Evolutionary conservation across 2,888 invertebrate species (phyloP).

Genomic region (Druceiella hillmani): DNA sequence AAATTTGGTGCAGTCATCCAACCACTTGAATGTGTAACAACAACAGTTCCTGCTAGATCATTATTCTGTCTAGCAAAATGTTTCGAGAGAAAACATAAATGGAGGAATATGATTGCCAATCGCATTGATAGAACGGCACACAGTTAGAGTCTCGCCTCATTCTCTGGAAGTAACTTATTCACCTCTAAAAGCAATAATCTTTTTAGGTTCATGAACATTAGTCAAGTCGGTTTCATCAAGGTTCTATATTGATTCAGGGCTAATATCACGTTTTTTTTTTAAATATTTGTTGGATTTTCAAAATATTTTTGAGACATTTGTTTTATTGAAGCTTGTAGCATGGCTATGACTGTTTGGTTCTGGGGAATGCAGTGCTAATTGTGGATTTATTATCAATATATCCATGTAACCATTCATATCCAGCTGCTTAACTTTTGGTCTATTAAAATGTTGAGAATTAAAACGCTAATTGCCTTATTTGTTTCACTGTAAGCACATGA

Average conservation of each 20-base stretch:
- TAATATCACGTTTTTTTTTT: conserved; percentile 24
- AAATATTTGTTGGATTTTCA: conserved; percentile 15
- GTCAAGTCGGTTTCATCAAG: conserved; percentile 31
- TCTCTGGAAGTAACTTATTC: conserved; percentile 31
- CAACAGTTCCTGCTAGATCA: conserved; percentile 30
- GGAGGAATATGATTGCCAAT: conserved; percentile 31
- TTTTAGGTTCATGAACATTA: too few relatives aligned
- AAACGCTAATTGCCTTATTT: conserved; percentile 25
- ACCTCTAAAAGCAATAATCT: conserved; percentile 30
- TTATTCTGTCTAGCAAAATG: conserved; percentile 29
- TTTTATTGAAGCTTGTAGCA: conserved; percentile 1
- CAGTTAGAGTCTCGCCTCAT: conserved; percentile 30
- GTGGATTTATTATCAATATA: conserved; percentile 19
- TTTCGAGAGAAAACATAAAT: conserved; percentile 32
- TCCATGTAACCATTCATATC: conserved; percentile 18
- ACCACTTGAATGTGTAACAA: conserved; percentile 27
- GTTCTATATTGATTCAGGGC: conserved; percentile 20
- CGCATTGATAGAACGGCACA: conserved; percentile 29
- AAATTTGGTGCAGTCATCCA: conserved; percentile 30
- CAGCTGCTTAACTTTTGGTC: conserved; percentile 12
- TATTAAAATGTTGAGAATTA: conserved; percentile 21
- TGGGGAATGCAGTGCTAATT: conserved; percentile 19
- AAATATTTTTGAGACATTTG: too few relatives aligned
- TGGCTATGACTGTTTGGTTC: conserved; percentile 3
- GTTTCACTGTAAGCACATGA: conserved; percentile 25